These are phyloP conservation scores for Ariopsis seemanni DNA, from an alignment of 2,113 vertebrate genomes.

Conservation along the genomic window DNA sequence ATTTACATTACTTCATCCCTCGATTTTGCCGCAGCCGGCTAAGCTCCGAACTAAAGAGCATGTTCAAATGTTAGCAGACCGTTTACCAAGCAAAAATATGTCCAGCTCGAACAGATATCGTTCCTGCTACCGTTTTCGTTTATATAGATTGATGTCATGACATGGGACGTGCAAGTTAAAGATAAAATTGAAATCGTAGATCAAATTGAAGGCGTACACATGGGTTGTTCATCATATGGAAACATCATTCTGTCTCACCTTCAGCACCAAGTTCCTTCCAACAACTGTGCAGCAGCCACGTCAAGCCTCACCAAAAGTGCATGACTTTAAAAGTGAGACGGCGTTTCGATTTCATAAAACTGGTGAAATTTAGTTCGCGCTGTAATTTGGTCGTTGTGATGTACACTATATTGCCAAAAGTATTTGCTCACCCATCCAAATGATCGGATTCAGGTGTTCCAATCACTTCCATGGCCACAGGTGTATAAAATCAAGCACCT, in stretches of 20 bases:
- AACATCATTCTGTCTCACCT: not conserved
- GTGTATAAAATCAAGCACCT: too few relatives aligned
- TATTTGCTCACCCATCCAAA: too few relatives aligned
- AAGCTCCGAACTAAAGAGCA: slow-evolving; percentile 15
- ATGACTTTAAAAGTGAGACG: slow-evolving; percentile 17
- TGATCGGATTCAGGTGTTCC: too few relatives aligned
- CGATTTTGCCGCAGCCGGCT: slow-evolving; percentile 31
- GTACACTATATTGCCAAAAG: too few relatives aligned
- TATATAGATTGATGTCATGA: slow-evolving; percentile 51
- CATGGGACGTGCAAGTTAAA: slow-evolving; percentile 13
- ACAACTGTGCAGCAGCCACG: slow-evolving; percentile 43
- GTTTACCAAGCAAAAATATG: slow-evolving; percentile 7
- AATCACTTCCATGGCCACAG: too few relatives aligned
- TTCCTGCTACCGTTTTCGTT: slow-evolving; percentile 42
- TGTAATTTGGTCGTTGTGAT: too few relatives aligned
- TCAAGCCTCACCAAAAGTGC: slow-evolving; percentile 19
- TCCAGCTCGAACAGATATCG: slow-evolving; percentile 24
- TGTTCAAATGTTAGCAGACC: slow-evolving; percentile 15
- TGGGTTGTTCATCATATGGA: not conserved
- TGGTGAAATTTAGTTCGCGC: too few relatives aligned
- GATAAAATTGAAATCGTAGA: slow-evolving; percentile 22
- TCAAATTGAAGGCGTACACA: slow-evolving; percentile 55
- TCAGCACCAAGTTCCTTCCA: slow-evolving; percentile 21
- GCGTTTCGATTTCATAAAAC: too few relatives aligned
- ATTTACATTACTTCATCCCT: slow-evolving; percentile 51